Conservation (phyloP, 2,888 invertebrate genomes). For the Stramonita haemastoma region DNA sequence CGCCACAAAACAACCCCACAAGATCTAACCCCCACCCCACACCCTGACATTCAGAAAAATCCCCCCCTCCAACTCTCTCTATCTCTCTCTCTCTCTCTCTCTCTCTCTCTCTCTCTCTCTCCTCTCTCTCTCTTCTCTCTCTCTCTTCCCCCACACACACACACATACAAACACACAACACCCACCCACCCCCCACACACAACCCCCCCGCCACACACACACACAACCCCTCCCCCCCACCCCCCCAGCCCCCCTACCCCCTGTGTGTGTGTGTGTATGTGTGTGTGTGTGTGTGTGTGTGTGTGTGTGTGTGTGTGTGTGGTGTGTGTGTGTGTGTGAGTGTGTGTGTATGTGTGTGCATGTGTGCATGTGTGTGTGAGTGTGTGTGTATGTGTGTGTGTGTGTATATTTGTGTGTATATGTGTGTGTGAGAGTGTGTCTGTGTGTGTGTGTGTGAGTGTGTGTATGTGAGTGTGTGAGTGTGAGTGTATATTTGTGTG, state of each 20-base stretch:
- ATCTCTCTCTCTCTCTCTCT: background rate
- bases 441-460: background rate
- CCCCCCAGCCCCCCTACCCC: background rate
- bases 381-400: background rate
- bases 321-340: constrained; percentile 1
- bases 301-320: background rate
- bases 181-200: too few species aligned
- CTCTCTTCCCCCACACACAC: too few species aligned
- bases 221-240: too few species aligned
- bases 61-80: background rate
- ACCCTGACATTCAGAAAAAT: too few species aligned
- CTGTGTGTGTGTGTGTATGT: background rate
- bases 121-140: constrained; percentile 23
- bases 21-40: too few species aligned
- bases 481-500: too few species aligned
- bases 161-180: too few species aligned
- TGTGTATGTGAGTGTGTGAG: too few species aligned
- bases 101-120: constrained; percentile 5
- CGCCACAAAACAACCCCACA: too few species aligned
- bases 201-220: too few species aligned
- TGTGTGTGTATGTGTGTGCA: background rate
- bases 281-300: constrained; percentile 60
- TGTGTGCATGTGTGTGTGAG: background rate
- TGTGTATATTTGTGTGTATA: background rate
- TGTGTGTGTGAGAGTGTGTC: background rate